Evolutionary conservation across 2,888 invertebrate species (phyloP).

Genomic region (Nebria brevicollis): DNA sequence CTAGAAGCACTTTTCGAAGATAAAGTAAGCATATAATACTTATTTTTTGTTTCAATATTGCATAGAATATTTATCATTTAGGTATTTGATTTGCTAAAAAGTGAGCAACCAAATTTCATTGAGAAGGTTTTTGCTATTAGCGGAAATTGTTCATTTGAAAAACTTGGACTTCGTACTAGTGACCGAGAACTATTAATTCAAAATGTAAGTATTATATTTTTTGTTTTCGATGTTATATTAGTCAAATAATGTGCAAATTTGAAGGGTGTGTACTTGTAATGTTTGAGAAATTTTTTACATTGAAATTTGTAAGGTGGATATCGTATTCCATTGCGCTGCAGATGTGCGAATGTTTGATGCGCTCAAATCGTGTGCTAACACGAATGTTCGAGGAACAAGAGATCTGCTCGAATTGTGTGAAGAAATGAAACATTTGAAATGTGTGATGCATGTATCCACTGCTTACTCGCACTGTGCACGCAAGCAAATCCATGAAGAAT

Average conservation of each 20-base stretch:
- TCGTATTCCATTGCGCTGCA: slow-evolving; percentile 6
- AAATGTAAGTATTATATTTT: not conserved
- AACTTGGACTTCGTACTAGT: not conserved
- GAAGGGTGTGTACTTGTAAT: too few relatives aligned
- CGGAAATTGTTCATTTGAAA: slow-evolving; percentile 8
- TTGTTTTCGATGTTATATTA: not conserved
- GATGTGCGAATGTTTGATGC: not conserved
- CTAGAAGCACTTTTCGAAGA: not conserved
- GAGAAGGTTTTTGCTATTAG: not conserved
- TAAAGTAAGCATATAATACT: not conserved
- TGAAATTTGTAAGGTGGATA: slow-evolving; percentile 1
- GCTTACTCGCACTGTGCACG: slow-evolving; percentile 13
- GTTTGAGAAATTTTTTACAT: too few relatives aligned
- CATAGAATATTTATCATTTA: not conserved
- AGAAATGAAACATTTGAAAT: slow-evolving; percentile 12
- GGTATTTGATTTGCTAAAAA: slow-evolving; percentile 11
- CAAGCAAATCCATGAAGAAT: slow-evolving; percentile 4
- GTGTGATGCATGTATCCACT: slow-evolving; percentile 7
- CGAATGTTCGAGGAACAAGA: slow-evolving; percentile 7
- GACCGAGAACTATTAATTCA: slow-evolving; percentile 8
- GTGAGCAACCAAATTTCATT: slow-evolving; percentile 5
- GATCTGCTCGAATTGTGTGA: not conserved
- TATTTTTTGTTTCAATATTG: not conserved
- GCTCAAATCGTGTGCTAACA: not conserved
- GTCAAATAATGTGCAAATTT: too few relatives aligned